phyloP scores from a whole-genome alignment of 2,113 vertebrate genomes.

The Sander lucioperca region DNA sequence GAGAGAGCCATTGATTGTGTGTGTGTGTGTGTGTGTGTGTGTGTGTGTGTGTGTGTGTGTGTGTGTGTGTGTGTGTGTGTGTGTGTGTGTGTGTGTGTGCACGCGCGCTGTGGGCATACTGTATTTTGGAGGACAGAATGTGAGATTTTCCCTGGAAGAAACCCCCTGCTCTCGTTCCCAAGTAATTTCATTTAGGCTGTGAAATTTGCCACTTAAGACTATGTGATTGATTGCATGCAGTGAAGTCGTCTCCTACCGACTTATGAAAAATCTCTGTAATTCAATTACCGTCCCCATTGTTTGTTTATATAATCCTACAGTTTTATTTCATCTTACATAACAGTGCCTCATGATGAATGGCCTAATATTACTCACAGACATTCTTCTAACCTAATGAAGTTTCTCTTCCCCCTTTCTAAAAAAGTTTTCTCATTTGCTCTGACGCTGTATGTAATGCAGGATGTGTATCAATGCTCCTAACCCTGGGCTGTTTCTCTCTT shows the following conservation, averaged over 20 bases:
- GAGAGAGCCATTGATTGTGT: slow-evolving; percentile 25
- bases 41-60: slow-evolving; percentile 14
- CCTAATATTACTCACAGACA: slow-evolving; percentile 76
- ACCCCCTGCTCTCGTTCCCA: slow-evolving; percentile 30
- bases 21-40: background rate
- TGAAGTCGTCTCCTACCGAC: slow-evolving; percentile 68
- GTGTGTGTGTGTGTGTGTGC: slow-evolving; percentile 16
- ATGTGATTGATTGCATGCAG: slow-evolving; percentile 79
- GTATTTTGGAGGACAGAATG: slow-evolving; percentile 39
- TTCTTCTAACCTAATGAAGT: slow-evolving; percentile 75
- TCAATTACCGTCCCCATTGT: slow-evolving; percentile 68
- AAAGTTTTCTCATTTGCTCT: slow-evolving; percentile 63
- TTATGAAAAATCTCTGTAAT: slow-evolving; percentile 81
- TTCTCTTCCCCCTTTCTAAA: slow-evolving; percentile 52
- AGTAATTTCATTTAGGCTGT: slow-evolving; percentile 74
- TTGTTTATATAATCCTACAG: slow-evolving; percentile 76
- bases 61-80: slow-evolving; percentile 28
- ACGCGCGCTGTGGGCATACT: too few species aligned
- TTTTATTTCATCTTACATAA: slow-evolving; percentile 76
- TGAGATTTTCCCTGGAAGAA: slow-evolving; percentile 51
- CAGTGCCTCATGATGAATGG: slow-evolving; percentile 72
- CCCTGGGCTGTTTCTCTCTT: slow-evolving; percentile 62
- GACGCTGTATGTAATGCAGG: slow-evolving; percentile 42
- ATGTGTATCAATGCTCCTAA: slow-evolving; percentile 66
- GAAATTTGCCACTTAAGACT: slow-evolving; percentile 69